Evolutionary conservation across 1,140 invertebrate species (phyloP).

Genomic region (Anadara kagoshimensis): DNA sequence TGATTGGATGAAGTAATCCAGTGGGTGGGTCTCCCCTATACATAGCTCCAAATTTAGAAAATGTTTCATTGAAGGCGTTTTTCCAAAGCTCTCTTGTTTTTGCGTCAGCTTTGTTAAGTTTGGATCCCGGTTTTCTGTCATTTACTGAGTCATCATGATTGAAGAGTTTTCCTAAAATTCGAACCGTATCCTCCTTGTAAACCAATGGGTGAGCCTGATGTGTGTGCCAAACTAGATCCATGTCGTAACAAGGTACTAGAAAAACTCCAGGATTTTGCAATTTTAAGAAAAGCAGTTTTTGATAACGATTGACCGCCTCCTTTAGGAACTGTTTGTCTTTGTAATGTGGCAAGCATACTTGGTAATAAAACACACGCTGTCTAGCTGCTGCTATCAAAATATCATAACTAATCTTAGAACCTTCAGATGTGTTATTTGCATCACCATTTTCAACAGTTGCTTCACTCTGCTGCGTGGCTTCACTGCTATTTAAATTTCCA

Average conservation of each 20-base stretch:
- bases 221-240: conserved; percentile 76
- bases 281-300: conserved; percentile 75
- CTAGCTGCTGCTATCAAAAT: conserved; percentile 69
- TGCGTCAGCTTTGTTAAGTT: conserved; percentile 60
- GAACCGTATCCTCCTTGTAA: conserved; percentile 71
- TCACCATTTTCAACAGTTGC: neutral
- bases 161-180: conserved; percentile 71
- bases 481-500: neutral
- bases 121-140: conserved; percentile 71
- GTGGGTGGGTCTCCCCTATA: conserved; percentile 67
- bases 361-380: conserved; percentile 73
- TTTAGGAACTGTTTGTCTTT: conserved; percentile 72
- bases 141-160: conserved; percentile 75
- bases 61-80: conserved; percentile 59
- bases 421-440: conserved; percentile 2
- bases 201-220: conserved; percentile 74
- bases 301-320: conserved; percentile 72
- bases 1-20: conserved; percentile 53
- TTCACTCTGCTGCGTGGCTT: neutral
- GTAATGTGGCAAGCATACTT: conserved; percentile 76
- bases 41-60: conserved; percentile 67
- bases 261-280: conserved; percentile 72
- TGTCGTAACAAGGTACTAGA: conserved; percentile 76
- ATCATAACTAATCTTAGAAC: conserved; percentile 68
- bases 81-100: conserved; percentile 63